A percentile compares a stretch with the other conserved stretches of the same genome.
phyloP scores from a whole-genome alignment of 1,140 invertebrate species.

The Nilaparvata lugens region DNA sequence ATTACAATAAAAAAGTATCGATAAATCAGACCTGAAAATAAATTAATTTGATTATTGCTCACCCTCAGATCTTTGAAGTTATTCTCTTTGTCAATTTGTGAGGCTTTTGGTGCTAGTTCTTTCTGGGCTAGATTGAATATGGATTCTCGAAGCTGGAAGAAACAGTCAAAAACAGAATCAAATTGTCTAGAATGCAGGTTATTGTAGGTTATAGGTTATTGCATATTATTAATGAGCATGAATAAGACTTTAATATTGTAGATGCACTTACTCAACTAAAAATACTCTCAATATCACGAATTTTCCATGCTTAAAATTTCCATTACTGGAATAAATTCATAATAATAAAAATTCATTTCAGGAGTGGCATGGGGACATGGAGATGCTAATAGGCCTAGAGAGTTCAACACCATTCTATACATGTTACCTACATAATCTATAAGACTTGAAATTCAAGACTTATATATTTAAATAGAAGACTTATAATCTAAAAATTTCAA shows the following conservation, averaged over 20 bases:
- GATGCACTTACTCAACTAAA: constrained; percentile 8
- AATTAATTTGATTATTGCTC: constrained; percentile 25
- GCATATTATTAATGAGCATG: no score
- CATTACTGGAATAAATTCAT: neutral
- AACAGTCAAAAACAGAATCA: constrained; percentile 20
- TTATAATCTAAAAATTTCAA: no score
- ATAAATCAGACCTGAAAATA: neutral
- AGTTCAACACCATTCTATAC: no score
- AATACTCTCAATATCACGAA: constrained; percentile 4
- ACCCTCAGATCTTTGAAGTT: constrained; percentile 63
- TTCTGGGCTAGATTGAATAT: constrained; percentile 92
- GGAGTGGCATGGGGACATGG: no score
- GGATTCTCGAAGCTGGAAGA: constrained; percentile 66
- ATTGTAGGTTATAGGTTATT: no score
- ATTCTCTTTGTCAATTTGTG: constrained; percentile 85
- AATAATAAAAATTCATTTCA: constrained; percentile 3
- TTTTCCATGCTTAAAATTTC: neutral
- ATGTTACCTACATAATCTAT: no score
- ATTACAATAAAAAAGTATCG: neutral
- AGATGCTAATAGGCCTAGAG: no score
- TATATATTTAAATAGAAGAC: no score
- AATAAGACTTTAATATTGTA: constrained; percentile 4
- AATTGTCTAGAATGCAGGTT: no score
- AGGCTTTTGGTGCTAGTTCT: constrained; percentile 85
- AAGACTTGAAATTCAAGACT: no score